These are phyloP conservation scores for Argentina silus DNA, from an alignment of 2,797 vertebrate species.

Conservation along the genomic window DNA sequence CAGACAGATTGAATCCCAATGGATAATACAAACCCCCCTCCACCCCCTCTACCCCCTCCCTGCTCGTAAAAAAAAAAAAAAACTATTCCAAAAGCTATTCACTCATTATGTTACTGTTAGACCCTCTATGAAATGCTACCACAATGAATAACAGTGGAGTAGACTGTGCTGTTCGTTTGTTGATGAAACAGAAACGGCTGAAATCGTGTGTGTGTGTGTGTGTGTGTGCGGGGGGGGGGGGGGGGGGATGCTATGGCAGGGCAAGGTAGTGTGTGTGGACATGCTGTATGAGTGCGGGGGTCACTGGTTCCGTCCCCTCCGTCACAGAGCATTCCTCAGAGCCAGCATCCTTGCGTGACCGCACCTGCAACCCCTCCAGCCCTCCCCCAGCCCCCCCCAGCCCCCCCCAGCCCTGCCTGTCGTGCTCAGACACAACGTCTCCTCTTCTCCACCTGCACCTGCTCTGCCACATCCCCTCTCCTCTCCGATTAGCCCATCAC, in stretches of 20 bases:
- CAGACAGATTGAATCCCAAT: slow-evolving; percentile 58
- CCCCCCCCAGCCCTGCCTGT: background rate
- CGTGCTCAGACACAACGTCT: slow-evolving; percentile 29
- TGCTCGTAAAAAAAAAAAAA: slow-evolving; percentile 27
- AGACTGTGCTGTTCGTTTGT: background rate
- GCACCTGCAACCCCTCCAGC: slow-evolving; percentile 49
- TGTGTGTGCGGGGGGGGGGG: background rate
- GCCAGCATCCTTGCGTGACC: slow-evolving; percentile 58
- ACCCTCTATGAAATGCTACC: slow-evolving; percentile 18
- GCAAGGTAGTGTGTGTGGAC: slow-evolving; percentile 38
- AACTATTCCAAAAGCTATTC: slow-evolving; percentile 43
- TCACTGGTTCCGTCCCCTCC: slow-evolving; percentile 62
- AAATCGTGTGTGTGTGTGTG: background rate
- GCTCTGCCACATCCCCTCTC: slow-evolving; percentile 55
- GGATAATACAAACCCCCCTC: slow-evolving; percentile 56
- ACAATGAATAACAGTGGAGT: slow-evolving; percentile 28
- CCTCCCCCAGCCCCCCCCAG: slow-evolving; percentile 16
- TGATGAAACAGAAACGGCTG: background rate
- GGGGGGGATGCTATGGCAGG: background rate
- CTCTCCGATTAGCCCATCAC: slow-evolving; percentile 57
- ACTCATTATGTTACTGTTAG: background rate
- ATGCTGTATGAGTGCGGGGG: slow-evolving; percentile 50
- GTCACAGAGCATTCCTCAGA: slow-evolving; percentile 67
- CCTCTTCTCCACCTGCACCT: slow-evolving; percentile 59
- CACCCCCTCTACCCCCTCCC: slow-evolving; percentile 36